phyloP scores from a whole-genome alignment of 2,113 vertebrate species.

The Fulmarus glacialis region DNA sequence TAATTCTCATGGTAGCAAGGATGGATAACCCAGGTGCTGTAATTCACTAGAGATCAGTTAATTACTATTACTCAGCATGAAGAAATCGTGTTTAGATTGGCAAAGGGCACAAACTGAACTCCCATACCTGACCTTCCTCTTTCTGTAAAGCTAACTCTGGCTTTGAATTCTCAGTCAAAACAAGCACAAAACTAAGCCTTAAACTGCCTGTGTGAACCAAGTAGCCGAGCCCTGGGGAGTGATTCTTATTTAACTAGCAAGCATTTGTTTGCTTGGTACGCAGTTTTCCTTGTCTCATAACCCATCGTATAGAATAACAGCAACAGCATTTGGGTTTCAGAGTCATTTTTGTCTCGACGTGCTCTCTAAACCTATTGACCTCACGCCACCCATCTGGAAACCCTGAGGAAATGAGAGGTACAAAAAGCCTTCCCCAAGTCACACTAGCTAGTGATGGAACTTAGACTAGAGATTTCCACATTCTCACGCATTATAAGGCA shows the following conservation, averaged over 20 bases:
- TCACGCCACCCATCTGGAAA: neutral
- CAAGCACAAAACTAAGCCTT: neutral
- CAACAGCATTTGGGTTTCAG: neutral
- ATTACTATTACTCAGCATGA: constrained; percentile 2
- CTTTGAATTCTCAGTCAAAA: neutral
- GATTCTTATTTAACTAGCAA: neutral
- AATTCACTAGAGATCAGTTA: constrained; percentile 13
- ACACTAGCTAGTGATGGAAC: rapidly evolving
- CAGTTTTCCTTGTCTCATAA: neutral
- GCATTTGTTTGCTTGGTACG: neutral
- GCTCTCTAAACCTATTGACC: neutral
- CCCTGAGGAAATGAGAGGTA: neutral
- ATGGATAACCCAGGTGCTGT: constrained; percentile 4
- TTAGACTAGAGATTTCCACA: neutral
- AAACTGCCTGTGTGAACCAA: neutral
- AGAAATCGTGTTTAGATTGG: neutral
- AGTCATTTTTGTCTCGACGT: neutral
- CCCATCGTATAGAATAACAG: neutral
- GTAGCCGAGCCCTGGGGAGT: neutral
- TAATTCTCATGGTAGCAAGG: neutral
- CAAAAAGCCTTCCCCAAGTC: neutral
- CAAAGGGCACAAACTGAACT: neutral
- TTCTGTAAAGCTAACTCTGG: neutral
- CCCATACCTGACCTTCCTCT: neutral
- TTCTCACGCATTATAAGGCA: neutral